Evolutionary conservation across 1,140 invertebrate genomes (phyloP).

Genomic region (Euura saliciscinereae): DNA sequence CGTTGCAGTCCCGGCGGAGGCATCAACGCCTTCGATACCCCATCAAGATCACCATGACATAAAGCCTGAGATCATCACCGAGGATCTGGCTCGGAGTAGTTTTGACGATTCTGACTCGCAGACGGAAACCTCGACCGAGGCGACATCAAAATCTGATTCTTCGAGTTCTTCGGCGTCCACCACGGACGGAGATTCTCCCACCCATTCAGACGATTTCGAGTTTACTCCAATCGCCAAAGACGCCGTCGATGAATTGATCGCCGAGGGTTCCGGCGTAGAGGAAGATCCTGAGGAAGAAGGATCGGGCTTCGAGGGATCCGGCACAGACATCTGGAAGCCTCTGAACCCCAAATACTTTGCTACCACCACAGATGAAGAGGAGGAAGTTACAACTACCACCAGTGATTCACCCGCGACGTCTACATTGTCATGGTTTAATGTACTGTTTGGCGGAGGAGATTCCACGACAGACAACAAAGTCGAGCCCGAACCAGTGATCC

Average conservation of each 20-base stretch:
- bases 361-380: neutral
- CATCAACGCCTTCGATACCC: too few species aligned
- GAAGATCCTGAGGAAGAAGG: constrained; percentile 25
- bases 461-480: neutral
- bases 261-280: neutral
- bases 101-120: neutral
- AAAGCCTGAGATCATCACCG: too few species aligned
- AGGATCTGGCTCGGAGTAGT: neutral
- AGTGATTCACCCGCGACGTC: neutral
- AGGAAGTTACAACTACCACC: neutral
- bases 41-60: too few species aligned
- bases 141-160: neutral
- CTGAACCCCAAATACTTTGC: neutral
- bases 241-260: neutral
- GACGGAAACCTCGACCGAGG: neutral
- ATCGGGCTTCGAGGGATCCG: constrained; percentile 18
- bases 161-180: neutral
- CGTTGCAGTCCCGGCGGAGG: too few species aligned
- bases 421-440: too few species aligned
- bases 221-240: neutral
- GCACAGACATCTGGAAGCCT: neutral
- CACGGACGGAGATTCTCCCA: neutral
- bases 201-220: neutral
- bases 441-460: neutral
- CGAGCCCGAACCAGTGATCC: neutral